These are phyloP conservation scores for Aphis craccivora DNA, from an alignment of 1,140 invertebrate species.

Conservation along the genomic window DNA sequence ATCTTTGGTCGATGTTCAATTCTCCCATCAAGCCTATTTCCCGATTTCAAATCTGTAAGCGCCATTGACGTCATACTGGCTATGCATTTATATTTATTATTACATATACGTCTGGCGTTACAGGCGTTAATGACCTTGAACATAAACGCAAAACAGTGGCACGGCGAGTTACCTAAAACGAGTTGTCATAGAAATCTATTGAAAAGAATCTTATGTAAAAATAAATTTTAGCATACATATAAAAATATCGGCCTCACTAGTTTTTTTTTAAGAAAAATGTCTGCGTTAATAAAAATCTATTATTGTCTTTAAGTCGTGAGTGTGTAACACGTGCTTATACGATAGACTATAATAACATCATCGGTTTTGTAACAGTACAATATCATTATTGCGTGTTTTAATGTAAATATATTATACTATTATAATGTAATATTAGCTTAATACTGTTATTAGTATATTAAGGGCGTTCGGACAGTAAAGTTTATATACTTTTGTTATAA, in stretches of 20 bases:
- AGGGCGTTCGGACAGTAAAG: not conserved
- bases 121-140: slow-evolving; percentile 16
- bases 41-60: not conserved
- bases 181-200: not conserved
- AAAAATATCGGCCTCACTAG: not conserved
- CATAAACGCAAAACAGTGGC: not conserved
- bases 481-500: not conserved
- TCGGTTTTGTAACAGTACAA: not conserved
- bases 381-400: not conserved
- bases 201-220: not conserved
- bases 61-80: slow-evolving; percentile 13
- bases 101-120: not conserved
- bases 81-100: not conserved
- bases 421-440: not conserved
- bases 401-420: not conserved
- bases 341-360: not conserved
- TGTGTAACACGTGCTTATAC: not conserved
- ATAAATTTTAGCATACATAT: not conserved
- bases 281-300: not conserved
- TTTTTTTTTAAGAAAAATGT: not conserved
- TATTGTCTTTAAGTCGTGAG: not conserved
- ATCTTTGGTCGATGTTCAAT: not conserved
- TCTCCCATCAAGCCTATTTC: not conserved
- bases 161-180: slow-evolving; percentile 8
- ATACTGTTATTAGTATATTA: not conserved